Evolutionary conservation across 2,113 vertebrate genomes (phyloP), one percentile per base, ranked within the genome.

Genomic region (Himantopus leucocephalus): DNA sequence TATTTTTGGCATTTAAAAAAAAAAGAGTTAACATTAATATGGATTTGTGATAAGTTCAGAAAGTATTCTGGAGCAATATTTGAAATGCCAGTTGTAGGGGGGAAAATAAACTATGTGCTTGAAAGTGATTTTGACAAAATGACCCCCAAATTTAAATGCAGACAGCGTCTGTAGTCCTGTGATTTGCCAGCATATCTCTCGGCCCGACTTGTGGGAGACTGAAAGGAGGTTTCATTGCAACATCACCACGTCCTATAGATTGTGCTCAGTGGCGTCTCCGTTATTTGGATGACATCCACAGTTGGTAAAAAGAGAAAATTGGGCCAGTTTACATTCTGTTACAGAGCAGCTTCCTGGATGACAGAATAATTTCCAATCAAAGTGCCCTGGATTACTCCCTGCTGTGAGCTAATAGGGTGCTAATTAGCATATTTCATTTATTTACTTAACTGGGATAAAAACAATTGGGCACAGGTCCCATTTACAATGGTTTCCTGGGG

Each of bases 391-490:
- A 98, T 98, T 98, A 97, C 97, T 98, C 98, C 98, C 98, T 98
- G 95, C 97, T 98, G 98, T 96, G 98, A 98, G 89, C 97, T 98
- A 98, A 98, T 98, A 98, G 97, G 98, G 97, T 98, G 97, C 97
- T 98, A 98, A 98, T 98, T 98, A 98, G 97, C 98, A 98, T 98
- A 98, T 98, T 98, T 98, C 96, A 98, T 98, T 98, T 98, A 98
- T 98, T 98, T 98, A 98, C 97, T 98, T 98, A 98, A 98, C 97
- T 96, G 97, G 97, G 95, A 97, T 98, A 95, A 97, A 98, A 98
- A 96, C 97, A 97, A 96, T 75, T 98, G 98, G 98, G 98, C 98
- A 97, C 83, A 83, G 96, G 97, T 98, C 98, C 98, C 97, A 95
- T 95, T 98, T 97, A 93, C 94, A 97, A 97, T 97, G 97, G 97